These are phyloP conservation scores for Agrypnia vestita DNA, from an alignment of 1,140 invertebrate genomes.

Conservation along the genomic window DNA sequence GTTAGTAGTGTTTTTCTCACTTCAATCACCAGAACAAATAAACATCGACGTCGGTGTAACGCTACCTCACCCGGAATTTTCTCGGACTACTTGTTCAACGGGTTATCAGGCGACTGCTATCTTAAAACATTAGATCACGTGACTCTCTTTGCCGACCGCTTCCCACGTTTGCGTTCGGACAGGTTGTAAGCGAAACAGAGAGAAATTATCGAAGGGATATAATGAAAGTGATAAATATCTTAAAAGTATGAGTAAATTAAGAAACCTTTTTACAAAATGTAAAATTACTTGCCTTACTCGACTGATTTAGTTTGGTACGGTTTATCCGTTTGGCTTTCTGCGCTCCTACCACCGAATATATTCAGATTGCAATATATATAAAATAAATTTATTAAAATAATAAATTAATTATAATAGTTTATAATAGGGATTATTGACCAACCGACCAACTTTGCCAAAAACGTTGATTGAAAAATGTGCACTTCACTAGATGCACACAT, in stretches of 20 bases:
- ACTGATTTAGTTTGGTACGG: slow-evolving; percentile 3
- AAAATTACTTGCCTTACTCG: neutral
- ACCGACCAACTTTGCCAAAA: too few relatives aligned
- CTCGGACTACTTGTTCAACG: slow-evolving; percentile 1
- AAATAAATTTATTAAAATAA: slow-evolving; percentile 11
- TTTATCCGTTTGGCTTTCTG: slow-evolving; percentile 18
- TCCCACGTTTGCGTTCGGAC: neutral
- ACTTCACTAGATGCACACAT: too few relatives aligned
- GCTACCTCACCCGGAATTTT: neutral
- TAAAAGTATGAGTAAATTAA: too few relatives aligned
- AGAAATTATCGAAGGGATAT: neutral
- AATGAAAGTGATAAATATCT: neutral
- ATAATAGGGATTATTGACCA: neutral
- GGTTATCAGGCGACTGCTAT: slow-evolving; percentile 54
- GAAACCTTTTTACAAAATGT: too few relatives aligned
- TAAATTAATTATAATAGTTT: slow-evolving; percentile 7
- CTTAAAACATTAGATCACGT: slow-evolving; percentile 56
- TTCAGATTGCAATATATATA: slow-evolving; percentile 51
- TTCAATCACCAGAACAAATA: too few relatives aligned
- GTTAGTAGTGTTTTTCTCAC: too few relatives aligned
- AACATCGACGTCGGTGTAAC: neutral
- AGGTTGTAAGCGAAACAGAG: neutral
- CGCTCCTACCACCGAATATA: slow-evolving; percentile 46
- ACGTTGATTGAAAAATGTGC: too few relatives aligned
- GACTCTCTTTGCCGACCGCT: slow-evolving; percentile 26